Percentiles rank a stretch among this genome's conserved stretches.
Evolutionary conservation across 2,888 invertebrate species (phyloP).

Genomic region (Ypsolopha scabrella): DNA sequence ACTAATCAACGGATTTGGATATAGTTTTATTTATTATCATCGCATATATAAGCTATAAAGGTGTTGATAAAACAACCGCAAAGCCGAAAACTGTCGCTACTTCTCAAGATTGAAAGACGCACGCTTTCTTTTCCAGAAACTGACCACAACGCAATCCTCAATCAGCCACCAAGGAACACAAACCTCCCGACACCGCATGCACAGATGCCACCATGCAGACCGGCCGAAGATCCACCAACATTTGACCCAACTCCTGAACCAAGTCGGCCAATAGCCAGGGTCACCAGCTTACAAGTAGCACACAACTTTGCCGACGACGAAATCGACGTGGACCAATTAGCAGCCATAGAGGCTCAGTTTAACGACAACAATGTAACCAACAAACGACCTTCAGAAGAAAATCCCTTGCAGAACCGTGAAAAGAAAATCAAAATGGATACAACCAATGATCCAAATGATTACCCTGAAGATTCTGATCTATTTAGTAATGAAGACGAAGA

Average conservation of each 20-base stretch:
- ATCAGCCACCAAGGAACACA: conserved; percentile 24
- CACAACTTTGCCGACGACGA: conserved; percentile 37
- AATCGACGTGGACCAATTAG: conserved; percentile 44
- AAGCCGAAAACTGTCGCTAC: no score
- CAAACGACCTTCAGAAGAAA: conserved; percentile 26
- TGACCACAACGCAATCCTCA: conserved; percentile 22
- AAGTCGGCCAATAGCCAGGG: conserved; percentile 23
- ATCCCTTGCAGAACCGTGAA: conserved; percentile 23
- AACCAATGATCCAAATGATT: conserved; percentile 29
- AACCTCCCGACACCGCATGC: conserved; percentile 30
- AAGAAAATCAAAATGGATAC: conserved; percentile 35
- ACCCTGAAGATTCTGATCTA: conserved; percentile 38
- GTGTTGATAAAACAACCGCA: no score
- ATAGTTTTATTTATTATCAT: no score
- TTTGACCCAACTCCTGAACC: conserved; percentile 18
- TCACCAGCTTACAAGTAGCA: conserved; percentile 28
- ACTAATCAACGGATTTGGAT: no score
- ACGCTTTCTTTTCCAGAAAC: conserved; percentile 21
- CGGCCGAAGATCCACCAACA: background rate
- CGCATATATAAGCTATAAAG: no score
- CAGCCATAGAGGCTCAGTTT: conserved; percentile 41
- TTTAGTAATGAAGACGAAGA: conserved; percentile 44
- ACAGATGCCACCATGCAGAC: conserved; percentile 23
- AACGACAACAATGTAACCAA: conserved; percentile 16
- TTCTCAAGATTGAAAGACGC: no score